A percentile compares a stretch with the other conserved stretches of the same genome.
Conservation (phyloP, 1,140 invertebrate genomes). For the Pogonus chalceus region DNA sequence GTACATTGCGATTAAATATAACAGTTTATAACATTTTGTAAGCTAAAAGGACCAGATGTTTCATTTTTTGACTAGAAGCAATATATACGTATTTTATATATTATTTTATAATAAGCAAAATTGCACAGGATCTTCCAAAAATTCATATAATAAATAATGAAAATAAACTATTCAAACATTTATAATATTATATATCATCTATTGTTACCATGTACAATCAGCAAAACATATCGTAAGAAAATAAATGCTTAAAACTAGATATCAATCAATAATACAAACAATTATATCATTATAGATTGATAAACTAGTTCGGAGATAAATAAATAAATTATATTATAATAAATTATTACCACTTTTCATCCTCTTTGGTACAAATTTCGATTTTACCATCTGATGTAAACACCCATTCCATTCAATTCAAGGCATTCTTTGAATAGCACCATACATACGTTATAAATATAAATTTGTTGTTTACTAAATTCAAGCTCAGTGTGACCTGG, state of each 20-base stretch:
- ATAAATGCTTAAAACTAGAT: constrained; percentile 10
- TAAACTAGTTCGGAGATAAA: constrained; percentile 7
- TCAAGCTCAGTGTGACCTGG: constrained; percentile 22
- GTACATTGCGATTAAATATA: constrained; percentile 34
- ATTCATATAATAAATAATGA: constrained; percentile 19
- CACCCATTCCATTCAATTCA: constrained; percentile 18
- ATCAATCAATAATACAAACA: constrained; percentile 15
- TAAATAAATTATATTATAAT: constrained; percentile 9
- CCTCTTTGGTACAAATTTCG: not conserved
- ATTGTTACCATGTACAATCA: constrained; percentile 7
- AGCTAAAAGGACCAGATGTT: constrained; percentile 33
- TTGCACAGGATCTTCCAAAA: constrained; percentile 25
- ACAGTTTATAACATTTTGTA: constrained; percentile 33
- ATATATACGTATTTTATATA: constrained; percentile 24
- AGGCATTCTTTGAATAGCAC: constrained; percentile 32
- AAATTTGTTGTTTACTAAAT: constrained; percentile 24
- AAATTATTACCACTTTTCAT: constrained; percentile 1
- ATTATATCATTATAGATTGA: constrained; percentile 11
- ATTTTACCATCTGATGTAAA: constrained; percentile 18
- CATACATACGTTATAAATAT: constrained; percentile 32
- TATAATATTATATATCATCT: constrained; percentile 4
- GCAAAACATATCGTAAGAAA: not conserved
- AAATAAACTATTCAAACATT: constrained; percentile 20
- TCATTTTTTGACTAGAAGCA: constrained; percentile 32
- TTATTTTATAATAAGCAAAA: constrained; percentile 25